Evolutionary conservation across 2,888 invertebrate genomes (phyloP), one percentile per base, ranked within the genome.

Genomic region (Rutpela maculata): DNA sequence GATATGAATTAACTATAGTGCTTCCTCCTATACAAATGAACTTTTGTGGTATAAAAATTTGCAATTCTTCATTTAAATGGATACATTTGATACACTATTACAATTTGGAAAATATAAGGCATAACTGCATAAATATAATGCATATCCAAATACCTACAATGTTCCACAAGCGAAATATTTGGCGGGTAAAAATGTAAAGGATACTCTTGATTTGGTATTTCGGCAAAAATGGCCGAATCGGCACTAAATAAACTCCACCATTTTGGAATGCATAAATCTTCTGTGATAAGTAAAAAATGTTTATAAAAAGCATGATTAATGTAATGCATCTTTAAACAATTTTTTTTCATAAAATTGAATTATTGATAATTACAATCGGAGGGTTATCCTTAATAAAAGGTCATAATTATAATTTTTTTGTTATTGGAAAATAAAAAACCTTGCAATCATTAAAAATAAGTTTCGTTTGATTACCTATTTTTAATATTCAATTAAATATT

Each of bases 371-470:
- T 65, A 12, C 55, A 67, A 50, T n/a, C 55, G 22, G 22, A 10
- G 26, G 67, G 67, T 67, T 67, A 67, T 67, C 67, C 67, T 19
- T 56, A 67, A 38, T 50, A 55, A 67, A 56, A 67, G 67, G 67
- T 67, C 31, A 67, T 2, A 67, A 22, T 56, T 59, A 15, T n/a
- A 26, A 22, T 66, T 67, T 55, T 35, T 67, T 31, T 31, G 17
- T 55, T 11, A 55, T 26, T 18, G 15, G 22, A 65, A 65, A 65
- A 43, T 65, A 43, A 43, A 43, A 43, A 17, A 31, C 26, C 12
- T 50, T 50, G 50, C n/a, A 50, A n/a, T n/a, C 50, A 50, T n/a
- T 50, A 50, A n/a, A n/a, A n/a, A 50, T 50, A 50, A 50, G n/a
- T 50, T n/a, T 50, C 50, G 7, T 35, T 35, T 35, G 31, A 35